Evolutionary conservation across 1,140 invertebrate species (phyloP).

Genomic region (Probaryconus sp.): DNA sequence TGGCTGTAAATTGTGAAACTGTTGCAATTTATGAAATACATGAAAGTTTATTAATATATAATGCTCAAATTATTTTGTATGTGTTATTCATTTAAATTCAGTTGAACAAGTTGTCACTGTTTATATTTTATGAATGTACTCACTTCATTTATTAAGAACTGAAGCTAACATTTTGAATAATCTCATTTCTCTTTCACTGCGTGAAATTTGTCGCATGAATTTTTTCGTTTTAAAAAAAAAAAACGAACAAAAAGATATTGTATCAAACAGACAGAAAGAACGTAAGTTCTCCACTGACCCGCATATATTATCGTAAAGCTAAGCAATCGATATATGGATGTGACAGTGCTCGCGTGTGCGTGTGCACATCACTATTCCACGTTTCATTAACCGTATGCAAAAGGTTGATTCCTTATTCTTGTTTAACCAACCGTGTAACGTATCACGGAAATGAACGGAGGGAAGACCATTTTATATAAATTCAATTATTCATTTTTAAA

Average conservation of each 20-base stretch:
- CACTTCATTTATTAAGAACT: slow-evolving; percentile 26
- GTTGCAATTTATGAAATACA: too few species aligned
- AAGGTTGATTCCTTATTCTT: not conserved
- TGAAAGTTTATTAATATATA: too few species aligned
- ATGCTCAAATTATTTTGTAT: not conserved
- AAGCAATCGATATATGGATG: slow-evolving; percentile 58
- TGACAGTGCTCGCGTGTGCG: slow-evolving; percentile 39
- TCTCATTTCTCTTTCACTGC: slow-evolving; percentile 1
- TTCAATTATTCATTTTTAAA: too few species aligned
- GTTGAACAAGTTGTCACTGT: not conserved
- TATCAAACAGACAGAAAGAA: slow-evolving; percentile 47
- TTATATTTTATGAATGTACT: slow-evolving; percentile 19
- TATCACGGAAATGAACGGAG: not conserved
- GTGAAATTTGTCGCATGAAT: slow-evolving; percentile 1
- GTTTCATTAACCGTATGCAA: slow-evolving; percentile 38
- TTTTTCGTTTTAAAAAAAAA: too few species aligned
- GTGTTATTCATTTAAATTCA: not conserved
- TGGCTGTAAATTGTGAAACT: too few species aligned
- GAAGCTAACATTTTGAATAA: slow-evolving; percentile 14
- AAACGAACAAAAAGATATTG: slow-evolving; percentile 33
- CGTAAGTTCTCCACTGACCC: slow-evolving; percentile 52
- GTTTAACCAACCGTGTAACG: not conserved
- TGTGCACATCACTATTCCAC: slow-evolving; percentile 24
- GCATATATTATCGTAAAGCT: slow-evolving; percentile 51
- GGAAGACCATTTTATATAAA: not conserved